Percentiles rank a stretch among this genome's conserved stretches.
phyloP scores from a whole-genome alignment of 23 tunicate genomes.

The Trididemnum nubilum region DNA sequence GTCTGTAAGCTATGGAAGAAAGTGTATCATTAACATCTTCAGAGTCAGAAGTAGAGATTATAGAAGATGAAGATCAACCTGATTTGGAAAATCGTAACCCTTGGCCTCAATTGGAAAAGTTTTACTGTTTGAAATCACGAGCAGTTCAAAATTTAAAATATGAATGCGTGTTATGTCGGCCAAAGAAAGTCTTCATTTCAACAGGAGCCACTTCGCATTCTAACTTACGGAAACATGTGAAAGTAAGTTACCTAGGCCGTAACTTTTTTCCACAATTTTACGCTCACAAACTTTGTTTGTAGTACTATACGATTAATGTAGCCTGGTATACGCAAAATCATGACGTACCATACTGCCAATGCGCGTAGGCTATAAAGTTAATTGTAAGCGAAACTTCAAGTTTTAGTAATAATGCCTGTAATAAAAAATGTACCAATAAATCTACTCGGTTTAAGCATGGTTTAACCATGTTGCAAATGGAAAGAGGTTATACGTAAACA shows the following conservation, averaged over 20 bases:
- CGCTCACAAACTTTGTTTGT: constrained; percentile 1
- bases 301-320: background rate
- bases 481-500: background rate
- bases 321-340: constrained; percentile 1
- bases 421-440: background rate
- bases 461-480: background rate
- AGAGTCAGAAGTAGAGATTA: background rate
- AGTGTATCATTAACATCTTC: background rate
- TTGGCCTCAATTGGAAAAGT: constrained; percentile 1
- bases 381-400: background rate
- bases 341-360: background rate
- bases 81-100: constrained; percentile 1
- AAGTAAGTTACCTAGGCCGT: constrained; percentile 1
- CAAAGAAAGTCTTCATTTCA: background rate
- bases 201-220: too few relatives aligned
- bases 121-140: background rate
- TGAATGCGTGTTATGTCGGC: constrained; percentile 2
- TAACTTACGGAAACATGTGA: constrained; percentile 1
- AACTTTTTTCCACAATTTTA: background rate
- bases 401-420: background rate
- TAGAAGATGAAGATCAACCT: background rate
- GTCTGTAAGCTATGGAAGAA: constrained; percentile 1
- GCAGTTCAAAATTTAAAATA: background rate
- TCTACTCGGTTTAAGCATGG: constrained; percentile 1
- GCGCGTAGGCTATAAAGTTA: background rate